phyloP scores from a whole-genome alignment of 2,888 invertebrate species.

The Clistopyga incitator region DNA sequence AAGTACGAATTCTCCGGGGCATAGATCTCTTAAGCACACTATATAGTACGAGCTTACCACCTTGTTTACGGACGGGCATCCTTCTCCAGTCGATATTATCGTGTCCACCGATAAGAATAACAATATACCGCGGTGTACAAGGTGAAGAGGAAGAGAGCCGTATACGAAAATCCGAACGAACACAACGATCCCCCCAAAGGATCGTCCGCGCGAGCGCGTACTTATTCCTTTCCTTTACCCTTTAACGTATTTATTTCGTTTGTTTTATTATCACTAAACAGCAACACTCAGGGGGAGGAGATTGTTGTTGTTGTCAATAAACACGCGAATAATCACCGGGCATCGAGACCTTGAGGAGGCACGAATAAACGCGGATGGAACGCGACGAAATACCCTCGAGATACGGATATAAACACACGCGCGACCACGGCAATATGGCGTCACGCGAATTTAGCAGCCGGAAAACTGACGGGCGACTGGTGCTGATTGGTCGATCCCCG shows the following conservation, averaged over 20 bases:
- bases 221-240: not conserved
- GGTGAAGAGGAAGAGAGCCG: constrained; percentile 7
- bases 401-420: constrained; percentile 78
- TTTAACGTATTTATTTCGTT: not conserved
- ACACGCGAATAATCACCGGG: constrained; percentile 5
- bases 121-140: constrained; percentile 38
- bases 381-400: constrained; percentile 71
- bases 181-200: not conserved
- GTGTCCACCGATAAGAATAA: constrained; percentile 44
- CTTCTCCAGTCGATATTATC: constrained; percentile 71
- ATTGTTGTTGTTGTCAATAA: not conserved
- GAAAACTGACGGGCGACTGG: constrained; percentile 84
- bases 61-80: constrained; percentile 92
- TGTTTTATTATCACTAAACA: not conserved
- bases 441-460: constrained; percentile 79
- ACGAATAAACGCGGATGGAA: constrained; percentile 35
- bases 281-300: not conserved
- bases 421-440: constrained; percentile 79
- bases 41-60: constrained; percentile 84
- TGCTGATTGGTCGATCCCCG: constrained; percentile 88
- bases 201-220: constrained; percentile 12
- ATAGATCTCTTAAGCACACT: constrained; percentile 52
- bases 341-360: constrained; percentile 4
- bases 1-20: constrained; percentile 43
- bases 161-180: constrained; percentile 34